Evolutionary conservation across 2,797 vertebrate species (phyloP).

Genomic region (Myotis myotis): DNA sequence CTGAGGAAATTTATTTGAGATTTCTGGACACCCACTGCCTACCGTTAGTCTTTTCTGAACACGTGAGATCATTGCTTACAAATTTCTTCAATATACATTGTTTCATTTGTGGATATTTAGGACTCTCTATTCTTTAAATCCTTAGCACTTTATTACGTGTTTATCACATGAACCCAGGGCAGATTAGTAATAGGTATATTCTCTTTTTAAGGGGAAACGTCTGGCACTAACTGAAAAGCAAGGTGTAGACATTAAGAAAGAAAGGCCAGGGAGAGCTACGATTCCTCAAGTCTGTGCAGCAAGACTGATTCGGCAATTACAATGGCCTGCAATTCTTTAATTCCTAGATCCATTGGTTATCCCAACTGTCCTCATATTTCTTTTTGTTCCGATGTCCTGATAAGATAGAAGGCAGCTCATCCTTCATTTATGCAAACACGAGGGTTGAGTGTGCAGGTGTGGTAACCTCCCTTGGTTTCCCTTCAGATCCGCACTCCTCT

Average conservation of each 20-base stretch:
- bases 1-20: slow-evolving; percentile 60
- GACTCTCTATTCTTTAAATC: slow-evolving; percentile 22
- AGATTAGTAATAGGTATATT: neutral
- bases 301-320: neutral
- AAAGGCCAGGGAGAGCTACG: neutral
- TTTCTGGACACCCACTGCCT: neutral
- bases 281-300: neutral
- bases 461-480: neutral
- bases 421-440: neutral
- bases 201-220: neutral
- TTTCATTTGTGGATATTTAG: neutral
- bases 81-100: neutral
- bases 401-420: neutral
- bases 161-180: neutral
- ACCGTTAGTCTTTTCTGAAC: neutral
- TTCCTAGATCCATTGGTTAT: neutral
- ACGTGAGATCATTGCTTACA: neutral
- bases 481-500: neutral
- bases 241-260: neutral
- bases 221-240: neutral
- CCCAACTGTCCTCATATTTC: neutral
- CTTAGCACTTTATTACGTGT: neutral
- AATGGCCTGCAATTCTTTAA: neutral
- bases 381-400: neutral
- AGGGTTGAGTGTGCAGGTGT: neutral